phyloP scores from a whole-genome alignment of 2,797 vertebrate species.

The Acipenser ruthenus region DNA sequence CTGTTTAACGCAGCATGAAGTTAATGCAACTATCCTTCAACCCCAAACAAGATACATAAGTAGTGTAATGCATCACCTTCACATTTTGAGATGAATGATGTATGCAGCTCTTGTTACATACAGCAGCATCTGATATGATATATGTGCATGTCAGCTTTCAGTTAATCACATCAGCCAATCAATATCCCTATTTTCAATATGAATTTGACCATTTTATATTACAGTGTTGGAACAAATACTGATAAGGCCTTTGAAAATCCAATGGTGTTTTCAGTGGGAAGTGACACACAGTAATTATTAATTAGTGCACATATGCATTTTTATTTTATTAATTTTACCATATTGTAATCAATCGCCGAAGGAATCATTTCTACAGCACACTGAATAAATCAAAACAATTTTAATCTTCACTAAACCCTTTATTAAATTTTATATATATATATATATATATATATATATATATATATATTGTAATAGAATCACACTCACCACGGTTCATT shows the following conservation, averaged over 20 bases:
- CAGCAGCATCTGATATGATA: constrained; percentile 8
- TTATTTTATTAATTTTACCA: neutral
- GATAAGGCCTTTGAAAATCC: neutral
- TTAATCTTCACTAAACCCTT: neutral
- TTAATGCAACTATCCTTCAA: neutral
- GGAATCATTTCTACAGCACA: too few relatives aligned
- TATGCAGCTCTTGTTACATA: neutral
- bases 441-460: too few relatives aligned
- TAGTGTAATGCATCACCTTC: neutral
- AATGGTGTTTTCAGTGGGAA: neutral
- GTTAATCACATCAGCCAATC: constrained; percentile 12
- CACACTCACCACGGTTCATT: too few relatives aligned
- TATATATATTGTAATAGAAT: too few relatives aligned
- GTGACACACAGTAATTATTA: neutral
- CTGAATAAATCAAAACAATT: neutral
- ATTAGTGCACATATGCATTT: neutral
- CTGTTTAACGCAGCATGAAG: neutral
- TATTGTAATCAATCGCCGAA: too few relatives aligned
- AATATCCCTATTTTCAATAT: constrained; percentile 11
- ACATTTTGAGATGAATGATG: constrained; percentile 2
- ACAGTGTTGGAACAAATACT: neutral
- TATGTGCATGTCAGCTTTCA: constrained; percentile 11
- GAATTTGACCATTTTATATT: neutral
- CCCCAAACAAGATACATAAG: neutral
- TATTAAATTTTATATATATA: neutral